Evolutionary conservation across 2,113 vertebrate genomes (phyloP), one percentile per base, ranked within the genome.

Genomic region (Puma concolor): DNA sequence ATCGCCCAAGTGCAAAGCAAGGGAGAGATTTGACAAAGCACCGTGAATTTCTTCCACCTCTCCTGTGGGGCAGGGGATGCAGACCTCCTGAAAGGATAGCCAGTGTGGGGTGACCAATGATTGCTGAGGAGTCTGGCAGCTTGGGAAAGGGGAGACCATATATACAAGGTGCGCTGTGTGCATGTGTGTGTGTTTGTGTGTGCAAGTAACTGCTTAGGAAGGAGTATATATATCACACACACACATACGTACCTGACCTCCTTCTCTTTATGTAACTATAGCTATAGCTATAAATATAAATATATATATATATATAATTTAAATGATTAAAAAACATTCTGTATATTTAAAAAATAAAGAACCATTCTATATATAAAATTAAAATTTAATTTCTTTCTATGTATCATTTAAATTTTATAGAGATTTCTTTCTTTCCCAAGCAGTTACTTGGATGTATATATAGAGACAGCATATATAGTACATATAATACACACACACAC

Each of bases 21-120:
- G 52, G 31, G 96, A 92, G 92, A 91, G 66, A 87, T 92, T 94
- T 96, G 84, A 84, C 80, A 83, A 31, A 69, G n/a, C 31, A 9
- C 81, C 23, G 21, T 38, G 72, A 85, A 36, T 48, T 2, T 88
- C 85, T 91, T 76, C 86, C 12, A 41, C 31, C 33, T 86, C 50
- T 80, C 64, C 0, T 3, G 2, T 1, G 14, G 2, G 27, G 12
- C 21, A 23, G 57, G 54, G 57, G 57, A 60, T 29, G 15, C 13
- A 84, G 66, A n/a, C 29, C 52, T 38, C 14, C 36, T 25, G 12
- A 71, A 41, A 38, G 19, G 36, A 84, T 15, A 66, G 48, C 5
- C 15, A 5, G 3, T 2, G 7, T 50, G 4, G 0, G 4, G 15
- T 36, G 33, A 23, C 21, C 48, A 9, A 0, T 4, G 36, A 77